Base-by-base conservation (phyloP, 2,888 invertebrate genomes). In the Andrena bicolor region DNA sequence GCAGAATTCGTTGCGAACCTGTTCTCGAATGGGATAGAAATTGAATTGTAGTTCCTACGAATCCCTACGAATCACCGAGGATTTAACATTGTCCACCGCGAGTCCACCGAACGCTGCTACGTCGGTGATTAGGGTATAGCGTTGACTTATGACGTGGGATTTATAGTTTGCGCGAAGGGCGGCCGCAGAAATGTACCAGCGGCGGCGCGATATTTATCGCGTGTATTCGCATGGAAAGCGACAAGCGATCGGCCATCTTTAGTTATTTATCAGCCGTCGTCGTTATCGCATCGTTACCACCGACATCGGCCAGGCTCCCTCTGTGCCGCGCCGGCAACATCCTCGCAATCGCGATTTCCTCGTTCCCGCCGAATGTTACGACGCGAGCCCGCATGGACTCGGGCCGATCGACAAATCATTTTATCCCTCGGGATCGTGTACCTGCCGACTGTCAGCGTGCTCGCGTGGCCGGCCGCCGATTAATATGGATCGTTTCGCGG, bases 221-320 rank as follows among this genome's bases (percentile, higher is more conserved):
- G 64, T 61, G 81, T 80, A 70, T 70, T 51, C 75, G 75, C 65
- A 66, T 82, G 76, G 77, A 82, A 82, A 76, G 53, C 76, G 82
- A 82, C 82, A 76, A 82, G 82, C 76, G 66, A 82, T 82, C 82
- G 82, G 56, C 68, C 82, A 69, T 82, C 82, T 76, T 82, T 73
- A 65, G 72, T 82, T 82, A 82, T 82, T 82, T 82, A 82, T 76
- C 69, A 70, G 76, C 63, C 49, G 69, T 61, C 60, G 63, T 23
- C 53, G 60, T 76, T 76, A 76, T 82, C 82, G 76, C 82, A 68
- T 82, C 82, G 82, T 82, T 82, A 82, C 64, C 66, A 58, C 53
- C 58, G 64, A 72, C 76, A 69, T 64, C 76, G 63, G 63, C 63
- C 26, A 70, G 28, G 35, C 48, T 61, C 63, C 68, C 61, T 82